Conservation (phyloP, 2,113 vertebrate genomes). For the Serilophus lunatus region DNA sequence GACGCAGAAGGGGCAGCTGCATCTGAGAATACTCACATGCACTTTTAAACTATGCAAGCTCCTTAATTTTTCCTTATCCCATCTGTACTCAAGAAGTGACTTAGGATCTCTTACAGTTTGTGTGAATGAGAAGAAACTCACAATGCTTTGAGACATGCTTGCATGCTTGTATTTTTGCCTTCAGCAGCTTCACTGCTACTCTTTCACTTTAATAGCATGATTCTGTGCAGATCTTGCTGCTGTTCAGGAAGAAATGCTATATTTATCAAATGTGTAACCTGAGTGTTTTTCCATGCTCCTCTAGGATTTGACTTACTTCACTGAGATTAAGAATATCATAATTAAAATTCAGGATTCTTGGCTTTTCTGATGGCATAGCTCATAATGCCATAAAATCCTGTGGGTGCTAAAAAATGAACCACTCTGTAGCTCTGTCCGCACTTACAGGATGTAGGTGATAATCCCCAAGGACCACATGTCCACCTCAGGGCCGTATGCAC, state of each 20-base stretch:
- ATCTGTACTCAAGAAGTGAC: neutral
- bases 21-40: neutral
- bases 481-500: conserved; percentile 87
- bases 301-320: neutral
- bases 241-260: neutral
- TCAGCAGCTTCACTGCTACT: neutral
- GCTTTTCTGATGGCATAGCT: neutral
- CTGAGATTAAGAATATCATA: neutral
- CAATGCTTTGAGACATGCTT: neutral
- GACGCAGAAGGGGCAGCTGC: neutral
- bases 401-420: neutral
- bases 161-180: neutral
- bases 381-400: neutral
- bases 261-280: neutral
- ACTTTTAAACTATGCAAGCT: neutral
- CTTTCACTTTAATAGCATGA: neutral
- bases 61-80: neutral
- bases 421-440: neutral
- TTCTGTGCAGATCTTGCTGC: neutral
- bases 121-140: neutral
- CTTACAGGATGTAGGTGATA: conserved; percentile 91
- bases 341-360: neutral
- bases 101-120: neutral
- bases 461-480: conserved; percentile 91
- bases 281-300: neutral